A percentile compares a stretch with the other conserved stretches of the same genome.
phyloP scores from a whole-genome alignment of 2,888 invertebrate genomes.

The Pandemis corylana region DNA sequence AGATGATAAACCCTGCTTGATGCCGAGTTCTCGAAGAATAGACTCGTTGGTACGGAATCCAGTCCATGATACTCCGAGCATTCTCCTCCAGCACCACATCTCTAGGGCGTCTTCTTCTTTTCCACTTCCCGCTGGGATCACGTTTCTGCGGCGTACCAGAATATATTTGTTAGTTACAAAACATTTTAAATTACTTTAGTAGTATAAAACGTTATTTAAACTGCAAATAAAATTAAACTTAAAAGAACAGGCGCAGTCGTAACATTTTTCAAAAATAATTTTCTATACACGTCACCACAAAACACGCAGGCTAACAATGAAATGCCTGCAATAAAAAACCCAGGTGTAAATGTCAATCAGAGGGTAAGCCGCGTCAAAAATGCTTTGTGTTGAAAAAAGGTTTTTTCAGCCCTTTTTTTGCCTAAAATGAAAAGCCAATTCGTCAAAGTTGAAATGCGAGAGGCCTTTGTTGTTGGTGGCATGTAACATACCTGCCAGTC shows the following conservation, averaged over 20 bases:
- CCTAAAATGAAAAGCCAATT: conserved; percentile 47
- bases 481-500: conserved; percentile 30
- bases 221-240: neutral
- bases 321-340: conserved; percentile 42
- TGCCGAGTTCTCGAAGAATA: too few relatives aligned
- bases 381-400: conserved; percentile 49
- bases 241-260: neutral
- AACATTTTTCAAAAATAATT: neutral
- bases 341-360: conserved; percentile 50
- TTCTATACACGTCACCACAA: neutral
- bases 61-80: too few relatives aligned
- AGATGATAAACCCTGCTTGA: too few relatives aligned
- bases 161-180: too few relatives aligned
- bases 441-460: conserved; percentile 48
- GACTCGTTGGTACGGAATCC: too few relatives aligned
- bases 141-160: too few relatives aligned
- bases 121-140: too few relatives aligned
- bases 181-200: too few relatives aligned
- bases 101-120: too few relatives aligned
- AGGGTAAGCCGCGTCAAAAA: conserved; percentile 46
- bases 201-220: too few relatives aligned
- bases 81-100: too few relatives aligned
- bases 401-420: conserved; percentile 34
- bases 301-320: conserved; percentile 33
- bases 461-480: conserved; percentile 36